Evolutionary conservation across 2,113 vertebrate genomes (phyloP).

Genomic region (Polypterus bichir): DNA sequence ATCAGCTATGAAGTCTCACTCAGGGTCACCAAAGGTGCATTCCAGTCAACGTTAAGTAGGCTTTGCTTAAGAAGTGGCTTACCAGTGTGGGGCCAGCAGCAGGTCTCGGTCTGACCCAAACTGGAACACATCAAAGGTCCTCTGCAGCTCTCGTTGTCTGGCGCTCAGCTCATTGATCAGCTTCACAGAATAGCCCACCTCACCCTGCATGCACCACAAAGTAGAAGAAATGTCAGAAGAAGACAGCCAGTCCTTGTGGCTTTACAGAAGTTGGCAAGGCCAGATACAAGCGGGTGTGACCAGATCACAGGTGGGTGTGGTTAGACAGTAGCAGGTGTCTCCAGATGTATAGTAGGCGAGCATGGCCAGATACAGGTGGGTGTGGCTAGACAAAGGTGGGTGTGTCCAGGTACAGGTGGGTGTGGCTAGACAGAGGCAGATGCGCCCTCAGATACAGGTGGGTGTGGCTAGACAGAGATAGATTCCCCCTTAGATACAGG

Average conservation of each 20-base stretch:
- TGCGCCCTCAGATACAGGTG: not conserved
- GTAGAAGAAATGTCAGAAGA: not conserved
- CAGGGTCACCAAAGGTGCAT: not conserved
- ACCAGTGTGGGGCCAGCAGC: conserved; percentile 36
- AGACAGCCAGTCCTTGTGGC: not conserved
- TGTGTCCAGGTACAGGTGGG: not conserved
- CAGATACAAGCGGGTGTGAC: not conserved
- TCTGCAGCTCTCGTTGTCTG: conserved; percentile 76
- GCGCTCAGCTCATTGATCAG: conserved; percentile 77
- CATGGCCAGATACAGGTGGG: not conserved
- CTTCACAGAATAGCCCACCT: conserved; percentile 67
- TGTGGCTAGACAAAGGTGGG: not conserved
- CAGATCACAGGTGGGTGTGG: not conserved
- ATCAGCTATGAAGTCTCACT: not conserved
- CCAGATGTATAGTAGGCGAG: too few species aligned
- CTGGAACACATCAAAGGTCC: conserved; percentile 69
- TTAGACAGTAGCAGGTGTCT: conserved; percentile 6
- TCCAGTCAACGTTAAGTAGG: not conserved
- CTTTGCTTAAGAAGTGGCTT: not conserved
- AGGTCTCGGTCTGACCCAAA: conserved; percentile 52
- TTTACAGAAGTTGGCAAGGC: not conserved
- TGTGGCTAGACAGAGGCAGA: not conserved
- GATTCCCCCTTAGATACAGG: too few species aligned
- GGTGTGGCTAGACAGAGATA: too few species aligned
- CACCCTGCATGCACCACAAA: conserved; percentile 57